Evolutionary conservation across 2,888 invertebrate species (phyloP), one percentile per base, ranked within the genome.

Genomic region (Tenthredo amoena): DNA sequence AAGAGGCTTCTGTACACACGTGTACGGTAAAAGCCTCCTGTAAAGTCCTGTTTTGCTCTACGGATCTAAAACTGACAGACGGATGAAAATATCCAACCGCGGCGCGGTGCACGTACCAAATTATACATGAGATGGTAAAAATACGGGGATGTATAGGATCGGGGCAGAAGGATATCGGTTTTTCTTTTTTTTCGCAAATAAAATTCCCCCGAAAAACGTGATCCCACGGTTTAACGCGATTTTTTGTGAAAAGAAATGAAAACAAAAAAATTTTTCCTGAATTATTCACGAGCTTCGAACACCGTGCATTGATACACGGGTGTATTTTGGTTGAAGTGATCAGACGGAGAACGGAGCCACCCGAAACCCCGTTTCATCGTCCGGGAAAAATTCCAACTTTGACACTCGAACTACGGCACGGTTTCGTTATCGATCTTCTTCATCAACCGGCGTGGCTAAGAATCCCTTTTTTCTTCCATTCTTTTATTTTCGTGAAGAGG

Each of bases 31-130:
- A 18, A 71, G 71, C 31, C 34, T 71, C 5, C 37, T 71, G 12
- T 12, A 62, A 26, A 62, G 10, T 26, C 26, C 26, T 62, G 62
- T 62, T 62, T 62, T 62, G 26, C 62, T 26, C 3, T 26, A 26
- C 21, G 62, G 62, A 26, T 62, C 62, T 62, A 26, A 26, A 71
- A 34, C 18, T 37, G 71, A 71, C 34, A 71, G 15, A 37, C 37
- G n/a, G 71, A 71, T 40, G 71, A 71, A 71, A 71, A 71, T 71
- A 68, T 62, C 62, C 26, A 12, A 62, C 62, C 62, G 12, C 62
- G 9, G 7, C 4, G 7, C n/a, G 55, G n/a, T 31, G 26, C 15
- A 31, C 31, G 37, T 34, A 71, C 31, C 0, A 71, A 71, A 71
- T 71, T 71, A 71, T 71, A 71, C 71, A 71, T 34, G 71, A 71